Conservation (phyloP, 2,797 vertebrate species). For the Scolopax bukidnonensis region DNA sequence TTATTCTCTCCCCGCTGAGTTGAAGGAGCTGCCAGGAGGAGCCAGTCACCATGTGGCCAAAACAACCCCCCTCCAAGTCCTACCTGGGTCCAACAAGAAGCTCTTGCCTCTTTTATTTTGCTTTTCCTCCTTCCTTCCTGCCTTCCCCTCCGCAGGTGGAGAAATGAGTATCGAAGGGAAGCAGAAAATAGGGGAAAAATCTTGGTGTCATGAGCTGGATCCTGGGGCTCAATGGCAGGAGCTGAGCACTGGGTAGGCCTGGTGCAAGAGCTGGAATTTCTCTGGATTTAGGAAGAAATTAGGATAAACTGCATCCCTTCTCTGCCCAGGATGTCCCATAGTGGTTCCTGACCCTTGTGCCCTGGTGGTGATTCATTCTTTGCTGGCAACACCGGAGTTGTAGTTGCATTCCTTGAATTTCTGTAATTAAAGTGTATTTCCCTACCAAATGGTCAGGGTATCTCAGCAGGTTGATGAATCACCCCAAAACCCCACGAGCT, state of each 20-base stretch:
- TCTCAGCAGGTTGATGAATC: slow-evolving; percentile 10
- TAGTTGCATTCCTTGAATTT: slow-evolving; percentile 31
- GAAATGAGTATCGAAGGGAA: neutral
- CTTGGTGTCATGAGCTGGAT: neutral
- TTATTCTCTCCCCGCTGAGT: neutral
- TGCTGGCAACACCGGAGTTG: neutral
- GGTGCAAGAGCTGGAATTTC: neutral
- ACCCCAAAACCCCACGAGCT: neutral
- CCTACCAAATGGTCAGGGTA: neutral
- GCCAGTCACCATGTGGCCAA: neutral
- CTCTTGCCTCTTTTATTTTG: neutral
- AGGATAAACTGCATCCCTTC: neutral
- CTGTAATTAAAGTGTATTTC: slow-evolving; percentile 43
- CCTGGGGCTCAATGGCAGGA: neutral
- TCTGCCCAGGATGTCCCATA: rapidly evolving
- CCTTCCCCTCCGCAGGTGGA: neutral
- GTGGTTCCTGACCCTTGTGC: neutral
- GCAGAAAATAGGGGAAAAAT: neutral
- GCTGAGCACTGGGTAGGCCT: rapidly evolving
- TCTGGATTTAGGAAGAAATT: neutral
- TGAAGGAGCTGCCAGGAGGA: neutral
- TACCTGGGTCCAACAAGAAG: neutral
- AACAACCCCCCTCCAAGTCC: neutral
- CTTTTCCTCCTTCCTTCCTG: neutral
- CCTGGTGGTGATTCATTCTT: neutral